Evolutionary conservation across 2,888 invertebrate species (phyloP), one percentile per base, ranked within the genome.

Genomic region (Cephus pygmeus): DNA sequence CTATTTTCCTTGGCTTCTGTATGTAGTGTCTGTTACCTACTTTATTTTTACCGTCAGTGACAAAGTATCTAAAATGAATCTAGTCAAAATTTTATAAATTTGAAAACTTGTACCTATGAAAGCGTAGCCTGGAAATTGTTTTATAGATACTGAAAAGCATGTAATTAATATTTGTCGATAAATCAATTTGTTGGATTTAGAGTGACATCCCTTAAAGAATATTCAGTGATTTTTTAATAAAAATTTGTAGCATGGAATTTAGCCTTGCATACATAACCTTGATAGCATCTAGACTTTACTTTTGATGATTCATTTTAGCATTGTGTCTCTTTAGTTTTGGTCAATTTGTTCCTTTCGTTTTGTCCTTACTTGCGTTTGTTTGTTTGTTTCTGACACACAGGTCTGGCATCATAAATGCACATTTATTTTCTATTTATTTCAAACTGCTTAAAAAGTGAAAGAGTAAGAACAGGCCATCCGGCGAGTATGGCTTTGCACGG

Each of bases 381-480:
- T 91, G 89, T 91, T 91, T 91, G 90, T 91, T 91, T 91, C 89
- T 91, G 86, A 89, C 86, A 88, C 88, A 87, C 91, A 91, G 91
- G 91, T 91, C 89, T 89, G 89, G 86, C 90, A 87, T 88, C 90
- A 88, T 83, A 85, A 84, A 84, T 88, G 88, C 86, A 90, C 87
- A 89, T 90, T 91, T 90, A 90, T 90, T 91, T 90, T 90, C 87
- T 88, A 90, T 90, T 90, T 88, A 89, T 89, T 91, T 90, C 88
- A 81, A 56, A 33, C 84, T 80, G 81, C 87, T 87, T 87, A 80
- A 83, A 81, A 75, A 75, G 85, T 80, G 83, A 74, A 73, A 56
- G 34, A 77, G 12, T 69, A 77, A 77, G 71, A 73, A 78, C 34
- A 77, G 82, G 76, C 83, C 82, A 79, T 80, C 79, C 84, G 82